Evolutionary conservation across 1,140 invertebrate species (phyloP).

Genomic region (Camponotus floridanus): DNA sequence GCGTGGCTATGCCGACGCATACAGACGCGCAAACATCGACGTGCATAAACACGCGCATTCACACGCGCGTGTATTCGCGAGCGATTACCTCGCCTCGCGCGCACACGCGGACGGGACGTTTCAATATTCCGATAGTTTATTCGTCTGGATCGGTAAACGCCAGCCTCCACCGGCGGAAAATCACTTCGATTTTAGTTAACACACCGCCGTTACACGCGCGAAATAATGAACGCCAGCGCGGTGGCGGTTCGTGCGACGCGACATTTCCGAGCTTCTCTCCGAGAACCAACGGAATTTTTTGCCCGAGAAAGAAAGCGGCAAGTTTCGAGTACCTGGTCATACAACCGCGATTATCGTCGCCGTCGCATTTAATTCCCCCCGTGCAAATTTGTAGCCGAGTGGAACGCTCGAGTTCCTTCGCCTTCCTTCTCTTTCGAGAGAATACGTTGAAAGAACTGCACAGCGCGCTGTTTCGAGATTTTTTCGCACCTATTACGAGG

Average conservation of each 20-base stretch:
- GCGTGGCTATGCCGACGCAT: slow-evolving; percentile 73
- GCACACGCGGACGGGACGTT: slow-evolving; percentile 72
- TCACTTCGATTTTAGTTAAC: slow-evolving; percentile 84
- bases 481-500: neutral
- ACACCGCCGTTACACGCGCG: slow-evolving; percentile 62
- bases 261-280: neutral
- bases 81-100: slow-evolving; percentile 68
- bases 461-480: neutral
- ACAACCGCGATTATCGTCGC: slow-evolving; percentile 10
- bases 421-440: neutral
- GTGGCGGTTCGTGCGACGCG: no score
- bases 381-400: neutral
- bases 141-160: slow-evolving; percentile 81
- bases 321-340: neutral
- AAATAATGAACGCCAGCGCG: slow-evolving; percentile 40
- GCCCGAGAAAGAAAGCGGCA: neutral
- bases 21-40: slow-evolving; percentile 55
- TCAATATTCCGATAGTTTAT: slow-evolving; percentile 85
- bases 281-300: slow-evolving; percentile 13
- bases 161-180: slow-evolving; percentile 78
- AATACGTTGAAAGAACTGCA: neutral
- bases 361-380: neutral
- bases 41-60: slow-evolving; percentile 29
- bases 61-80: slow-evolving; percentile 69
- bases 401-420: neutral